A percentile compares a stretch with the other conserved stretches of the same genome.
These are phyloP conservation scores for Frankliniella fusca DNA, from an alignment of 2,888 invertebrate species.

Conservation along the genomic window DNA sequence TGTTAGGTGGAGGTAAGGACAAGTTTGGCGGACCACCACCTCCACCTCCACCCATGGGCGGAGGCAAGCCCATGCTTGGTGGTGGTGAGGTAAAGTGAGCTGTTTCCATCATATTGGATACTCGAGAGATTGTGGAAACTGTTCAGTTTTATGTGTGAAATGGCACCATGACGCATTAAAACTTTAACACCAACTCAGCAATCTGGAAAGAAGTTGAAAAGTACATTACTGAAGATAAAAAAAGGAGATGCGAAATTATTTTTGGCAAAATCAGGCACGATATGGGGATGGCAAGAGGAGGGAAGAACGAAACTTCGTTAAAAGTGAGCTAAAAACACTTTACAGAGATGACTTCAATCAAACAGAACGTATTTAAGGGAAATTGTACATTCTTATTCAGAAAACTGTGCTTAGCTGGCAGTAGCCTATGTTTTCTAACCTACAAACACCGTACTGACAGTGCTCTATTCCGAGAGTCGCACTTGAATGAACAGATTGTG, in stretches of 20 bases:
- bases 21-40: background rate
- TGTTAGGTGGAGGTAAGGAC: slow-evolving; percentile 47
- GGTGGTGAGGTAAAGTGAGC: background rate
- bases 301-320: background rate
- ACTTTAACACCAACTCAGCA: background rate
- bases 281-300: background rate
- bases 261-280: too few species aligned
- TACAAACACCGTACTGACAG: background rate
- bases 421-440: background rate
- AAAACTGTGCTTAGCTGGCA: slow-evolving; percentile 1
- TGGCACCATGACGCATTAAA: background rate
- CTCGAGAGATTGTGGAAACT: too few species aligned
- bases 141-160: too few species aligned
- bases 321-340: background rate
- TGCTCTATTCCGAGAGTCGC: too few species aligned
- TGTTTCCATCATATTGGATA: background rate
- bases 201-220: background rate
- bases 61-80: background rate
- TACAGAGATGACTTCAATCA: too few species aligned
- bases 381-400: too few species aligned
- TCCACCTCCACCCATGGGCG: background rate
- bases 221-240: background rate
- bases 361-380: too few species aligned
- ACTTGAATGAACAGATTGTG: too few species aligned
- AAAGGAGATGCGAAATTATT: too few species aligned